These are phyloP conservation scores for Grammomys dolichurus DNA, from an alignment of 2,113 vertebrate species.

Conservation along the genomic window DNA sequence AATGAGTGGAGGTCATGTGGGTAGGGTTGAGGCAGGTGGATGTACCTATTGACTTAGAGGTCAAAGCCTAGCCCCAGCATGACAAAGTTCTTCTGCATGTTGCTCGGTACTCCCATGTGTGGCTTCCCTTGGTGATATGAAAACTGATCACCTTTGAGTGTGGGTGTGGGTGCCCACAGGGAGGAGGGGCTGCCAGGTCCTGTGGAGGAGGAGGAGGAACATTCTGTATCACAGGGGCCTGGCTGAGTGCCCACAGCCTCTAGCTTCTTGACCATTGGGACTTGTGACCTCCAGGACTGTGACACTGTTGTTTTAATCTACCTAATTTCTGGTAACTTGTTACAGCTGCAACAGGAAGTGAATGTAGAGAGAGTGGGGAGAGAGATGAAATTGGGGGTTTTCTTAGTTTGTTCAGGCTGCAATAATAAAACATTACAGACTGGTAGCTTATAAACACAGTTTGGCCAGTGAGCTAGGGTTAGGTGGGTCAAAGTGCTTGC, in stretches of 20 bases:
- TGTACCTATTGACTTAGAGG: background rate
- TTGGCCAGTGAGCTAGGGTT: background rate
- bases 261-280: background rate
- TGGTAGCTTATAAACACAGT: background rate
- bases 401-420: background rate
- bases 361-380: background rate
- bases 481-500: background rate
- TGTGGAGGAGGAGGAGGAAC: background rate
- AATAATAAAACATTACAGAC: background rate
- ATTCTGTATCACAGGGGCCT: background rate
- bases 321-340: background rate
- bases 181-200: background rate
- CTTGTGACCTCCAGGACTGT: background rate
- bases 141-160: background rate
- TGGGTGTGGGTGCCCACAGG: background rate
- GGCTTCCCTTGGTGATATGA: background rate
- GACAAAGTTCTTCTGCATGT: rapidly evolving
- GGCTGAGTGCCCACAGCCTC: background rate
- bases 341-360: background rate
- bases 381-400: background rate
- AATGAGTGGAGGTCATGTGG: rapidly evolving
- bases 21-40: background rate
- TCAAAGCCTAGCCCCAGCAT: background rate
- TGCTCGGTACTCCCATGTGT: rapidly evolving
- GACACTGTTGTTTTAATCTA: background rate